Percentiles rank a stretch among this genome's conserved stretches.
Evolutionary conservation across 2,888 invertebrate species (phyloP).

Genomic region (Empis stercorea): DNA sequence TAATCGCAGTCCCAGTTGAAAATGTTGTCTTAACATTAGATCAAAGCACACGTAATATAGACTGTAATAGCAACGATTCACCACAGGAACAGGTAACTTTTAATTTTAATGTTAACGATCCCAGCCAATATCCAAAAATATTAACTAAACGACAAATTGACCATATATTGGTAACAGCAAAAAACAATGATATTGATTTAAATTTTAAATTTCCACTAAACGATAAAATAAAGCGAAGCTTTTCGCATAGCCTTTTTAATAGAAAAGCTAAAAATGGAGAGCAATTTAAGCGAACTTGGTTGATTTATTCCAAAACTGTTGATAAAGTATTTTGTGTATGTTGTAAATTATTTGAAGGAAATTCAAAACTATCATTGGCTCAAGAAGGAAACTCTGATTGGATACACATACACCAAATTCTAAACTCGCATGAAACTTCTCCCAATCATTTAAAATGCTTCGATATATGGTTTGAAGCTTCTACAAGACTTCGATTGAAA

Average conservation of each 20-base stretch:
- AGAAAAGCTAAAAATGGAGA: neutral
- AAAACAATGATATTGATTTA: neutral
- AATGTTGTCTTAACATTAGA: too few relatives aligned
- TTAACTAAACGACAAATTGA: neutral
- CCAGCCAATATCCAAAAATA: neutral
- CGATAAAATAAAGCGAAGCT: neutral
- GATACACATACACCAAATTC: neutral
- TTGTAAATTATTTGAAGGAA: neutral
- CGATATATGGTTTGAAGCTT: neutral
- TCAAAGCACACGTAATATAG: neutral
- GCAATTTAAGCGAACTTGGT: neutral
- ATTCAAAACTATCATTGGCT: neutral
- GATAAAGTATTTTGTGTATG: neutral
- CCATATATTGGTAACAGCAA: neutral
- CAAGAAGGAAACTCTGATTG: neutral
- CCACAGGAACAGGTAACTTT: neutral
- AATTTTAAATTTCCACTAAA: neutral
- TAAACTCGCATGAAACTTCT: neutral
- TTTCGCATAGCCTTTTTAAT: neutral
- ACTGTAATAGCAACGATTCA: neutral
- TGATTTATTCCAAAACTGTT: neutral
- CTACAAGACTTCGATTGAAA: neutral
- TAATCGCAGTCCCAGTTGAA: too few relatives aligned
- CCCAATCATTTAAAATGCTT: neutral
- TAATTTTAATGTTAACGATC: neutral